A percentile compares a stretch with the other conserved stretches of the same genome.
Evolutionary conservation across 2,113 vertebrate species (phyloP).

Genomic region (Polyodon spathula): DNA sequence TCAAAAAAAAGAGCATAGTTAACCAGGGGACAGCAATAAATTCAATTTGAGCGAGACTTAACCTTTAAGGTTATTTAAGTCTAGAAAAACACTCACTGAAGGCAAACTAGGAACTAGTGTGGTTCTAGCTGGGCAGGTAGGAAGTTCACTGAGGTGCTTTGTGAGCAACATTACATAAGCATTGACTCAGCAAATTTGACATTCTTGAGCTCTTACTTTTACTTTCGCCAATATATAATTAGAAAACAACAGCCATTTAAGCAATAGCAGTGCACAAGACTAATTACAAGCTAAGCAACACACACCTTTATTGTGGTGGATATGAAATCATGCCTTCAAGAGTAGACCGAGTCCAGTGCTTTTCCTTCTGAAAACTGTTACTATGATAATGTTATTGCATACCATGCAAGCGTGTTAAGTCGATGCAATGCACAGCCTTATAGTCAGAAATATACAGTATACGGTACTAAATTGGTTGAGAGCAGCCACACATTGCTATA

Average conservation of each 20-base stretch:
- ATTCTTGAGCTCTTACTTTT: slow-evolving; percentile 23
- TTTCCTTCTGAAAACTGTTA: slow-evolving; percentile 1
- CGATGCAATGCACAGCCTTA: background rate
- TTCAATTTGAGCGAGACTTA: too few species aligned
- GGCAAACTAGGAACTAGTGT: too few species aligned
- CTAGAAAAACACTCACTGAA: too few species aligned
- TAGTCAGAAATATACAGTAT: too few species aligned
- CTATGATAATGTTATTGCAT: slow-evolving; percentile 2
- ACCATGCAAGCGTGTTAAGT: background rate
- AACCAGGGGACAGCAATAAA: too few species aligned
- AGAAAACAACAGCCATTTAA: slow-evolving; percentile 51
- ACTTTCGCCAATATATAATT: slow-evolving; percentile 58
- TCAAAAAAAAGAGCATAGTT: too few species aligned
- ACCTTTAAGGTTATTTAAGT: too few species aligned
- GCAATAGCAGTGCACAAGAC: slow-evolving; percentile 51
- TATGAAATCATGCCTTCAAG: background rate
- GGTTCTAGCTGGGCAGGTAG: too few species aligned
- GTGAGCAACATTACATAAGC: background rate
- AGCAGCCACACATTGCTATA: too few species aligned
- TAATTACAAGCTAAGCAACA: slow-evolving; percentile 50
- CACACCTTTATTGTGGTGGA: slow-evolving; percentile 32
- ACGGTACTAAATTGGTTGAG: too few species aligned
- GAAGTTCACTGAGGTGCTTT: background rate
- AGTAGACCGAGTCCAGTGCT: background rate
- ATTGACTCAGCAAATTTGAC: background rate